phyloP scores from a whole-genome alignment of 2,797 vertebrate genomes.

The Cyclopterus lumpus region DNA sequence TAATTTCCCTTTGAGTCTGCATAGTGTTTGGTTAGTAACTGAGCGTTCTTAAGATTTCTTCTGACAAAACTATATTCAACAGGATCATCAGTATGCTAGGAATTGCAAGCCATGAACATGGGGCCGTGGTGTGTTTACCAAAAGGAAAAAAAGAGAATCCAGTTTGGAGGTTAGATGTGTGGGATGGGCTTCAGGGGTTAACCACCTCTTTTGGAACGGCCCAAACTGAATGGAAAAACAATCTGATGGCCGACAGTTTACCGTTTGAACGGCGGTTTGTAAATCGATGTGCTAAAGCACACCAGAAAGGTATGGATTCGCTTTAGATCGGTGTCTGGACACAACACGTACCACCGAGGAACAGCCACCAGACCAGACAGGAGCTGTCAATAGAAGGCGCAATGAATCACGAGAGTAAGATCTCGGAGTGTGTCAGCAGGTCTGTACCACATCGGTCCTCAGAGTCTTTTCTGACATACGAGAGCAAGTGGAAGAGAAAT shows the following conservation, averaged over 20 bases:
- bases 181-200: slow-evolving; percentile 8
- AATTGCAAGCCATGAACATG: neutral
- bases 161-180: slow-evolving; percentile 7
- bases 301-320: slow-evolving; percentile 56
- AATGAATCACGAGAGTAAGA: slow-evolving; percentile 3
- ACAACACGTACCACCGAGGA: neutral
- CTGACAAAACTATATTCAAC: neutral
- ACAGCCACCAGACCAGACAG: neutral
- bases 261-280: slow-evolving; percentile 50
- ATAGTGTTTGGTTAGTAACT: neutral
- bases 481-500: neutral
- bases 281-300: slow-evolving; percentile 61
- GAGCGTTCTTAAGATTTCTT: neutral
- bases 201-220: slow-evolving; percentile 17
- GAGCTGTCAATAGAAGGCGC: neutral
- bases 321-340: slow-evolving; percentile 34
- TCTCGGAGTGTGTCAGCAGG: neutral
- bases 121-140: neutral
- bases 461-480: neutral
- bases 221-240: slow-evolving; percentile 44
- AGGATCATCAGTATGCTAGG: neutral
- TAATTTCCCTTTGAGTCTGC: neutral
- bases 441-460: neutral
- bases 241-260: slow-evolving; percentile 36
- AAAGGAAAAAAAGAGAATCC: neutral